These are phyloP conservation scores for Charaxes varanes DNA, from an alignment of 1,140 invertebrate genomes.

Conservation along the genomic window DNA sequence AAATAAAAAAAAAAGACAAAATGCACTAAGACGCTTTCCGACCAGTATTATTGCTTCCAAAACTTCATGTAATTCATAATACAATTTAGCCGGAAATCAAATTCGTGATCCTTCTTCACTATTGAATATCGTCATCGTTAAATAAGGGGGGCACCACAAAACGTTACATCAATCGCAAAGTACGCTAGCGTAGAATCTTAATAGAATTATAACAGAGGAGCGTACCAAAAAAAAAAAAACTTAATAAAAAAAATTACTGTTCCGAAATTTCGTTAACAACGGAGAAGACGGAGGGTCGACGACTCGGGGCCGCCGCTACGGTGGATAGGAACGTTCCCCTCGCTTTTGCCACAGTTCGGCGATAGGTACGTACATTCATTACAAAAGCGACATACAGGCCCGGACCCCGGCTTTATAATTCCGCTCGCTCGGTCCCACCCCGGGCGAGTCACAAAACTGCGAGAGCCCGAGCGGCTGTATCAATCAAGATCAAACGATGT, in stretches of 20 bases:
- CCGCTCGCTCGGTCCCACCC: constrained; percentile 62
- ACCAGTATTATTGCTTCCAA: no score
- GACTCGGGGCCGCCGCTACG: constrained; percentile 15
- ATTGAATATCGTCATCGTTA: no score
- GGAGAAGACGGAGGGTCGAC: constrained; percentile 18
- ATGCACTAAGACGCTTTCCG: no score
- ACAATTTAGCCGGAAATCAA: no score
- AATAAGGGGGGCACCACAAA: no score
- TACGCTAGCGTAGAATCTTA: constrained; percentile 1
- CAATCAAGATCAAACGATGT: constrained; percentile 68
- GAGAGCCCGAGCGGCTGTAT: constrained; percentile 64
- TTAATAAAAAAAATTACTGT: constrained; percentile 21
- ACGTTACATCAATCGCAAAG: constrained; percentile 1
- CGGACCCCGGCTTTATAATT: constrained; percentile 63
- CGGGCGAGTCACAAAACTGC: constrained; percentile 45
- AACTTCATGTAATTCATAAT: no score
- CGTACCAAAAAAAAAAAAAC: no score
- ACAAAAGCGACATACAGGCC: constrained; percentile 62
- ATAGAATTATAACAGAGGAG: constrained; percentile 20
- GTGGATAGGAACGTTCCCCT: constrained; percentile 33
- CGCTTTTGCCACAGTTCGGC: constrained; percentile 25
- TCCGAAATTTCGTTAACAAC: constrained; percentile 18
- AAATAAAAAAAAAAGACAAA: no score
- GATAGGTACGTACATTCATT: no score
- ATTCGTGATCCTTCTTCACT: no score